Conservation (phyloP, 2,113 vertebrate genomes). For the Onychostruthus taczanowskii region DNA sequence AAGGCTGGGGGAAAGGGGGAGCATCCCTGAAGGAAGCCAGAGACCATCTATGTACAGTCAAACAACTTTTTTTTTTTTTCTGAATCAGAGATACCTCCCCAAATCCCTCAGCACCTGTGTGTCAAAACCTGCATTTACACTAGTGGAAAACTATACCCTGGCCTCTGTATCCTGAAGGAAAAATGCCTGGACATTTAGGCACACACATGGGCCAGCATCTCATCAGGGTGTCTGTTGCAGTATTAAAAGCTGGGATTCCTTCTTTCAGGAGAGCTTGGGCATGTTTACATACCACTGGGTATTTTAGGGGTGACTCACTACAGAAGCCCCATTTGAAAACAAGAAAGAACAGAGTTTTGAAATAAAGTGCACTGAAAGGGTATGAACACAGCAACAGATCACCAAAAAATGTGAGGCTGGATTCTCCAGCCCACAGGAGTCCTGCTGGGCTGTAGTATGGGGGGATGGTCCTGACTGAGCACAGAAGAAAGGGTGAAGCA, state of each 20-base stretch:
- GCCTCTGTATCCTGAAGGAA: background rate
- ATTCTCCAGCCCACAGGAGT: background rate
- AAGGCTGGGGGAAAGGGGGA: background rate
- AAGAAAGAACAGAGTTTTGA: background rate
- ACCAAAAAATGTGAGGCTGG: constrained; percentile 41
- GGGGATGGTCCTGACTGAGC: background rate
- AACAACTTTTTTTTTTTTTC: background rate
- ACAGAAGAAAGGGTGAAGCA: background rate
- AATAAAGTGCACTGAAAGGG: background rate
- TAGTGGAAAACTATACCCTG: background rate
- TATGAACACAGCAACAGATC: constrained; percentile 28
- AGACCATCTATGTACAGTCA: background rate
- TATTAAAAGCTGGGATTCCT: background rate
- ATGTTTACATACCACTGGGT: constrained; percentile 37
- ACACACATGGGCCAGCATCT: background rate
- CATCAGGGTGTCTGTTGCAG: background rate
- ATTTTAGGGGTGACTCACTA: constrained; percentile 35
- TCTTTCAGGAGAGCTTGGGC: background rate
- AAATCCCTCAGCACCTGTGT: constrained; percentile 17
- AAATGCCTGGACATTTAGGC: background rate
- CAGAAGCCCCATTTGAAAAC: background rate
- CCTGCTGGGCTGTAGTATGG: background rate
- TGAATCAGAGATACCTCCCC: background rate
- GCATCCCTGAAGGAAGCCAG: constrained; percentile 53
- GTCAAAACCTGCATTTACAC: background rate